phyloP scores from a whole-genome alignment of 2,888 invertebrate genomes.

The Pachymerium ferrugineum region DNA sequence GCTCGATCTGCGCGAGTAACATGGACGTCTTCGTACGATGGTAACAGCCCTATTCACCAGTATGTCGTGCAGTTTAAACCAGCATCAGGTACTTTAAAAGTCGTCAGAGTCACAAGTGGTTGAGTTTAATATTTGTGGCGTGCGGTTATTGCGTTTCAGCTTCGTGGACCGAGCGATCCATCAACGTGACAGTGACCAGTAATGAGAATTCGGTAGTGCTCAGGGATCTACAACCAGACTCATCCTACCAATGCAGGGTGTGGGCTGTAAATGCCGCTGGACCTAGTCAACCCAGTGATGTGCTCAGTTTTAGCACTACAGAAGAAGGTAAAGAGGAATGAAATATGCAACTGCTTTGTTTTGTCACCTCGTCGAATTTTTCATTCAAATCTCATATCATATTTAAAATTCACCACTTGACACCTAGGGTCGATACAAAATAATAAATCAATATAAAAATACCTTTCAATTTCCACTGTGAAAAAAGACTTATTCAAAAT shows the following conservation, averaged over 20 bases:
- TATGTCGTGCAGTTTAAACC: constrained; percentile 46
- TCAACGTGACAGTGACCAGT: constrained; percentile 27
- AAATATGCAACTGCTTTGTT: background rate
- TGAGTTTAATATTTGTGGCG: constrained; percentile 34
- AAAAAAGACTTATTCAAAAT: no score
- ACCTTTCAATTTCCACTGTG: no score
- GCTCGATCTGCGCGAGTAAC: constrained; percentile 44
- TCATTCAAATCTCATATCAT: no score
- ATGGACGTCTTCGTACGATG: constrained; percentile 48
- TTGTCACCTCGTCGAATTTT: no score
- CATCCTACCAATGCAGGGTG: constrained; percentile 79
- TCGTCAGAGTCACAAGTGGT: constrained; percentile 28
- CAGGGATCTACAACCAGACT: constrained; percentile 70
- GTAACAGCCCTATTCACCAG: constrained; percentile 45
- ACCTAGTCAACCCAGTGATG: constrained; percentile 54
- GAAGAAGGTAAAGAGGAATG: constrained; percentile 28
- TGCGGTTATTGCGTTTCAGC: constrained; percentile 6
- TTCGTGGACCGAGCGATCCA: constrained; percentile 22
- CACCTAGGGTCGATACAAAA: no score
- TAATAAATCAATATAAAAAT: background rate
- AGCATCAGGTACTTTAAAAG: constrained; percentile 37
- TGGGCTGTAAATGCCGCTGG: constrained; percentile 85
- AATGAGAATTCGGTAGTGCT: constrained; percentile 28
- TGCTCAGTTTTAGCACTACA: constrained; percentile 2
- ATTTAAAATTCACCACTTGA: no score